These are phyloP conservation scores for Clarias platycephalus DNA, from an alignment of 2,797 vertebrate species.

Conservation along the genomic window DNA sequence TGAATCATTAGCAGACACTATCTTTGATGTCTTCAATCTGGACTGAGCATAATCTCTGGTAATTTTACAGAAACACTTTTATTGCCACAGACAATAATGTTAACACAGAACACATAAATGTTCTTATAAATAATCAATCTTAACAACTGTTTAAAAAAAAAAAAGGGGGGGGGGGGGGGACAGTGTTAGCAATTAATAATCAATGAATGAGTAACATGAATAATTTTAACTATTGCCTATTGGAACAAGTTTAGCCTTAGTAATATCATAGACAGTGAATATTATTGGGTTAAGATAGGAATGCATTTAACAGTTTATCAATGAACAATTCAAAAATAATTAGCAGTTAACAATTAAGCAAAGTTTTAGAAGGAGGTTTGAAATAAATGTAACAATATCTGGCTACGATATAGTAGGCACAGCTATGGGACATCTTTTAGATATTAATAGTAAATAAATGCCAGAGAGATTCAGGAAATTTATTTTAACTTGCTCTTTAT, in stretches of 20 bases:
- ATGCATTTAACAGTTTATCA: background rate
- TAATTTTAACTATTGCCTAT: background rate
- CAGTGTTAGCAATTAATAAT: background rate
- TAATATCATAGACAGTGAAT: background rate
- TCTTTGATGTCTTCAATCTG: constrained; percentile 4
- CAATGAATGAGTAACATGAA: background rate
- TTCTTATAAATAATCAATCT: background rate
- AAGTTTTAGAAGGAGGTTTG: background rate
- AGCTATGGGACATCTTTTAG: background rate
- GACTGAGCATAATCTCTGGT: background rate
- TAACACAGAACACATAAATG: background rate
- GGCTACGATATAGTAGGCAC: background rate
- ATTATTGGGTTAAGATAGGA: background rate
- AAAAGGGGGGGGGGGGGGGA: no score
- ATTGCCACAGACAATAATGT: background rate
- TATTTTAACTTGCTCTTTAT: no score
- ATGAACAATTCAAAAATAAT: no score
- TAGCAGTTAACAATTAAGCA: background rate
- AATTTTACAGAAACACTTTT: background rate
- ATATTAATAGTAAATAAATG: background rate
- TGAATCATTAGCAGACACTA: background rate
- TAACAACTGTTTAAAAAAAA: background rate
- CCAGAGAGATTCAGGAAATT: background rate
- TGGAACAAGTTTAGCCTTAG: background rate
- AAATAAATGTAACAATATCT: background rate